Base-by-base conservation (phyloP, 2,888 invertebrate species). In the Diplolepis rosae region DNA sequence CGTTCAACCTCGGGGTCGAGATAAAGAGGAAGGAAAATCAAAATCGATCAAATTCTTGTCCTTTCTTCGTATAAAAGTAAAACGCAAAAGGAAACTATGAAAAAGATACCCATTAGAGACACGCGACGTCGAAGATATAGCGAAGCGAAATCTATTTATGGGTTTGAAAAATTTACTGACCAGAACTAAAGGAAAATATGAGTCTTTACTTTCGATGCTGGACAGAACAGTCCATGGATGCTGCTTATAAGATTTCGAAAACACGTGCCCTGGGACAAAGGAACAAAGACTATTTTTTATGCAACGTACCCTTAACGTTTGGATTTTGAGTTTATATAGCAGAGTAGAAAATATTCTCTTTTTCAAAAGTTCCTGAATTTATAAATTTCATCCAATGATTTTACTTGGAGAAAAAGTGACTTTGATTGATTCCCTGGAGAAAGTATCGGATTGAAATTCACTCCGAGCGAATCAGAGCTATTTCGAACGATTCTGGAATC, bases 11-110 rank as follows among this genome's bases (percentile, higher is more conserved):
- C 27, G 24, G 61, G 39, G 61, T 11, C 5, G n/a, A 39, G 24
- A 61, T 61, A 61, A 61, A 61, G 39, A 32, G 35, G 22, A 35
- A 45, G 45, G n/a, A 45, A 45, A 39, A 32, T 22, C 22, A 24
- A 61, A 22, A 39, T 39, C 61, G 61, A 61, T 61, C 24, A 61
- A 61, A 24, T 39, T 61, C 24, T 24, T 24, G 35, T 39, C n/a
- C 7, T 61, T 61, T 56, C 7, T 24, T 11, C 24, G 22, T 13
- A n/a, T 52, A 24, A 39, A 35, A 35, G 45, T 18, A 39, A 22
- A n/a, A 18, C 32, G 13, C 35, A 35, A 39, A 61, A 39, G 18
- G 11, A 11, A 56, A 22, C n/a, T 7, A n/a, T 27, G n/a, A 52
- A 42, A 42, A 42, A 52, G 52, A 27, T 13, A 32, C 6, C 30